Percentiles rank a stretch among this genome's conserved stretches.
Conservation (phyloP, 2,797 vertebrate species). For the Euthynnus affinis region DNA sequence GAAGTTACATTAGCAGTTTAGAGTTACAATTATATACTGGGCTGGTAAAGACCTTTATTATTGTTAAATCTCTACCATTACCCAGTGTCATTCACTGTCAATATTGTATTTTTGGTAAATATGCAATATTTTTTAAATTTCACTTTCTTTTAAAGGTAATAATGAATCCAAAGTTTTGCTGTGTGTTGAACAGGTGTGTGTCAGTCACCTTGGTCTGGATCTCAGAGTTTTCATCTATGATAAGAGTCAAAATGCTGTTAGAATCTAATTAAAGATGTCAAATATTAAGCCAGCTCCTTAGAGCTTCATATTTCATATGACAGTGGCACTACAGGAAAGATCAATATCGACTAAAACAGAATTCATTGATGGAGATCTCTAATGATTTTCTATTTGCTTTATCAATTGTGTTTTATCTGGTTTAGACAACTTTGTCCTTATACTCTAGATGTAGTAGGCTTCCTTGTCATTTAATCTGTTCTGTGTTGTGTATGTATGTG, state of each 20-base stretch:
- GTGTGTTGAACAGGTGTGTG: too few relatives aligned
- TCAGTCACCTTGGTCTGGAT: too few relatives aligned
- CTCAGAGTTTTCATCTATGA: too few relatives aligned
- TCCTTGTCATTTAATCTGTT: neutral
- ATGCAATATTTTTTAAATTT: neutral
- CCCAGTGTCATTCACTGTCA: too few relatives aligned
- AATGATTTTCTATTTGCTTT: neutral
- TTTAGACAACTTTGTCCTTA: neutral
- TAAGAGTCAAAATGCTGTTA: too few relatives aligned
- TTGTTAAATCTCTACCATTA: neutral
- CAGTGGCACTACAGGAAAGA: neutral
- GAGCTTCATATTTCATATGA: neutral
- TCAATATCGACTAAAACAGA: neutral
- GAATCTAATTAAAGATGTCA: too few relatives aligned
- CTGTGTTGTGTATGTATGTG: constrained; percentile 38
- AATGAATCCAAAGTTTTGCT: neutral
- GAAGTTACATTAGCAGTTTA: neutral
- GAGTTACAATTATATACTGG: neutral
- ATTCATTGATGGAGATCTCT: neutral
- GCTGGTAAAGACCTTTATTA: neutral
- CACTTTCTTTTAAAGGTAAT: neutral
- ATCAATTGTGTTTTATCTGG: too few relatives aligned
- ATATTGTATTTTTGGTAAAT: too few relatives aligned
- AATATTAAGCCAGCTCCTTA: too few relatives aligned
- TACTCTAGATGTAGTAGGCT: neutral